phyloP scores from a whole-genome alignment of 92 coral and sea anemone species.

The Epizoanthus scotinus region DNA sequence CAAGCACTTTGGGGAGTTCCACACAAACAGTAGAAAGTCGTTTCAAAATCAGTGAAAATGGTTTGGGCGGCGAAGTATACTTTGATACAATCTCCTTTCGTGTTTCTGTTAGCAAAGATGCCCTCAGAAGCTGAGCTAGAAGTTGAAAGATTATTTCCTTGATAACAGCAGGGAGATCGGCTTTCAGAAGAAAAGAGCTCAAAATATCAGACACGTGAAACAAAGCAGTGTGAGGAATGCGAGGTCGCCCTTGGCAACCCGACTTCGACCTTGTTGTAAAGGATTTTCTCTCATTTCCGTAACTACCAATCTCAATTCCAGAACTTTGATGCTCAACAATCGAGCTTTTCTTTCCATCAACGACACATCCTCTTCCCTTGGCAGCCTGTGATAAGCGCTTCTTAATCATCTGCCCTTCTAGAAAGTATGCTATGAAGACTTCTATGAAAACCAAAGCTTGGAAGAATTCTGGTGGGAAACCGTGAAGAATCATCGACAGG shows the following conservation, averaged over 20 bases:
- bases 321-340: background rate
- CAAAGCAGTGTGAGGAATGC: constrained; percentile 31
- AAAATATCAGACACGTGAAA: constrained; percentile 57
- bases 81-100: constrained; percentile 31
- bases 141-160: constrained; percentile 80
- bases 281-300: background rate
- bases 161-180: constrained; percentile 66
- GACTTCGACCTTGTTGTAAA: constrained; percentile 6
- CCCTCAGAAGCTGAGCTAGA: constrained; percentile 81
- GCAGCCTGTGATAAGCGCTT: background rate
- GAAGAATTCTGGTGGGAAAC: constrained; percentile 69
- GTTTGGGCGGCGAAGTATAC: constrained; percentile 45
- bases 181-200: constrained; percentile 59
- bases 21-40: constrained; percentile 74
- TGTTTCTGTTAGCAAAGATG: constrained; percentile 54
- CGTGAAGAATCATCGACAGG: constrained; percentile 71
- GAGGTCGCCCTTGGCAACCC: background rate
- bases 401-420: constrained; percentile 13
- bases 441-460: constrained; percentile 78
- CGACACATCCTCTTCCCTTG: background rate
- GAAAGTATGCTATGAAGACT: constrained; percentile 53
- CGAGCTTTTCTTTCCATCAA: background rate
- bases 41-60: constrained; percentile 54
- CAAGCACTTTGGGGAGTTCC: constrained; percentile 87
- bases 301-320: background rate